A percentile compares a stretch with the other conserved stretches of the same genome.
phyloP scores from a whole-genome alignment of 2,888 invertebrate species.

The Sesamia inferens region DNA sequence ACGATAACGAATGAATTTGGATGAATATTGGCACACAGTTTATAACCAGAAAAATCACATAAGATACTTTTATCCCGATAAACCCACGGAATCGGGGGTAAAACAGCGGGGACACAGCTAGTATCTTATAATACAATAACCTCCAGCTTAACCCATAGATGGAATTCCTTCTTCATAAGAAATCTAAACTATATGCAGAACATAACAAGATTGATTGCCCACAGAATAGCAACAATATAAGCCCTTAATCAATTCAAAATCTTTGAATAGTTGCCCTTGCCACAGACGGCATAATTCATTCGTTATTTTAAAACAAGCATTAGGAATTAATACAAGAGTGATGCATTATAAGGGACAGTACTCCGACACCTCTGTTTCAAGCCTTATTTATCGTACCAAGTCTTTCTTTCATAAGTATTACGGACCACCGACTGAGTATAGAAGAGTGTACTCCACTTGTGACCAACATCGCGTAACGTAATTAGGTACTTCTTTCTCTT shows the following conservation, averaged over 20 bases:
- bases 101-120: no score
- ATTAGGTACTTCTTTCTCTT: not conserved
- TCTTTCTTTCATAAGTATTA: conserved; percentile 74
- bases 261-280: conserved; percentile 53
- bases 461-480: conserved; percentile 17
- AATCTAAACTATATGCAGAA: conserved; percentile 23
- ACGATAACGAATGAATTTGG: no score
- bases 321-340: conserved; percentile 75
- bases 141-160: not conserved
- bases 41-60: no score
- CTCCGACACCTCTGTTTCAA: conserved; percentile 77
- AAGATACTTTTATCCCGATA: no score
- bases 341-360: conserved; percentile 79
- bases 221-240: conserved; percentile 50
- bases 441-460: conserved; percentile 67
- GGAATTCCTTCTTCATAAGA: not conserved
- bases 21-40: no score
- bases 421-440: conserved; percentile 78
- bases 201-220: conserved; percentile 48
- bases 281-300: conserved; percentile 62
- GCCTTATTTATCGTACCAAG: conserved; percentile 78
- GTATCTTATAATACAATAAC: not conserved
- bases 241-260: conserved; percentile 54
- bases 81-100: no score
- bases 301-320: conserved; percentile 69